Evolutionary conservation across 2,113 vertebrate genomes (phyloP), one percentile per base, ranked within the genome.

Genomic region (Pipa parva): DNA sequence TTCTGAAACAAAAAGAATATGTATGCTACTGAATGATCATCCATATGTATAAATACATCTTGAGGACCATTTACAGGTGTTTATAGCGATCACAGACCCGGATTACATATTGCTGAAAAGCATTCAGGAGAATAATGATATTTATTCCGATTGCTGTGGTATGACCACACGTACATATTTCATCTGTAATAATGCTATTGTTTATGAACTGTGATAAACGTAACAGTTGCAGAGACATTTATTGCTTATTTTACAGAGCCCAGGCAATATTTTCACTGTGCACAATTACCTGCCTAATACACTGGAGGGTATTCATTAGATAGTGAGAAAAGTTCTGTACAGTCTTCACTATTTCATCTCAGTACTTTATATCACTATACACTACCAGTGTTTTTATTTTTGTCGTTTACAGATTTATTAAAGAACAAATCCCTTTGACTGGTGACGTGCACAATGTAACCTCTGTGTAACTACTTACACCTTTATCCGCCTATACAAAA

Each of bases 101-200:
- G 28, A 52, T 60, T 37, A 50, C 46, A 60, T 52, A 52, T 59
- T 29, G 13, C 33, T 12, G 26, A 29, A 54, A 54, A n/a, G 8
- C 13, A 54, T 60, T 28, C 31, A 1, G 12, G 49, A 61, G 49
- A 70, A 54, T 50, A 70, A 70, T 70, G 33, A 49, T n/a, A 61
- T 27, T 24, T 52, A 33, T 50, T 58, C 64, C 33, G 20, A 37
- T 45, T 58, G 45, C 29, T 48, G 50, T 61, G 25, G 36, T 17
- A 25, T 54, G 49, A 59, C 55, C 31, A 36, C 66, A 70, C 48
- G 33, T 42, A 52, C 49, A 70, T 70, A 70, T 70, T 70, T 61
- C 58, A 70, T 42, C 24, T 61, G 49, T 36, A 59, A 61, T 61
- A 60, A 54, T 54, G 22, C 33, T 31, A 51, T n/a, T 25, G 48